phyloP scores from a whole-genome alignment of 1,140 invertebrate genomes.

The Drosophila lacteicornis region DNA sequence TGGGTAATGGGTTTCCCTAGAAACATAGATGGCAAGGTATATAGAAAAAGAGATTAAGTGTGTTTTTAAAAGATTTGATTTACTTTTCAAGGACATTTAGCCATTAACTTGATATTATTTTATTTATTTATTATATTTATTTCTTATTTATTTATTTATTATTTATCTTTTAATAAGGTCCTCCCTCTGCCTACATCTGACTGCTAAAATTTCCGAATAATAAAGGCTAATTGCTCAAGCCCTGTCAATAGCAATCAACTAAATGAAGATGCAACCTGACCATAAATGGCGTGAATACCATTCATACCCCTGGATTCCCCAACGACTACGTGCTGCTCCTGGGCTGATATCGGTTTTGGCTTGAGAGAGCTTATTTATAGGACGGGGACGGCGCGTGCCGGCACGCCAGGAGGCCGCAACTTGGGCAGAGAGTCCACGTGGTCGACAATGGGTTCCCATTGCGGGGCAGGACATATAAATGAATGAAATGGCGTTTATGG shows the following conservation, averaged over 20 bases:
- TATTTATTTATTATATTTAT: not conserved
- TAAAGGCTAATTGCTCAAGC: not conserved
- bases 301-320: constrained; percentile 63
- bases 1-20: not conserved
- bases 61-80: no score
- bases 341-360: constrained; percentile 34
- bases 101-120: not conserved
- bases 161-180: no score
- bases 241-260: constrained; percentile 59
- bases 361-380: constrained; percentile 60
- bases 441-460: constrained; percentile 45
- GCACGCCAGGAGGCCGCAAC: constrained; percentile 28
- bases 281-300: constrained; percentile 72
- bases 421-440: constrained; percentile 25
- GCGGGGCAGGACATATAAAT: constrained; percentile 54
- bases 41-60: not conserved
- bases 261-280: constrained; percentile 74
- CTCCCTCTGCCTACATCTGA: not conserved
- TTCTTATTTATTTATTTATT: not conserved
- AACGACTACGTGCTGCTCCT: constrained; percentile 57
- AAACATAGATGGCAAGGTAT: constrained; percentile 10
- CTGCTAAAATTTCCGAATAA: not conserved
- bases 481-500: constrained; percentile 78
- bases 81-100: no score
- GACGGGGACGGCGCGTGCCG: constrained; percentile 62